These are phyloP conservation scores for Caretta caretta DNA, from an alignment of 2,113 vertebrate species.

Conservation along the genomic window DNA sequence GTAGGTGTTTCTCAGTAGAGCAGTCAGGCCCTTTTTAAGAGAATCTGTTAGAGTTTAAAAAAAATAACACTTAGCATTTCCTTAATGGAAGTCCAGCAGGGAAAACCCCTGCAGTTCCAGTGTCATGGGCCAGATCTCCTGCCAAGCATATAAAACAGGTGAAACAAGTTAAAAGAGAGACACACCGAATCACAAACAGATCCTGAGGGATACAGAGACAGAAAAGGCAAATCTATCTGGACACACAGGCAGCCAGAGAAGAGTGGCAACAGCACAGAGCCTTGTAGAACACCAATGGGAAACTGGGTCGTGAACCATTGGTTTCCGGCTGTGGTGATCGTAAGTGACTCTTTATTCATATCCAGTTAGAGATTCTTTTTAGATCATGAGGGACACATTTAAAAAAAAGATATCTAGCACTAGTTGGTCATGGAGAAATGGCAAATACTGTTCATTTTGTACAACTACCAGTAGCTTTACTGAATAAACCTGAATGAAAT, in stretches of 20 bases:
- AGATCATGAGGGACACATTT: not conserved
- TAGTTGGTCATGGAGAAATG: not conserved
- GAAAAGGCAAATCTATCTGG: not conserved
- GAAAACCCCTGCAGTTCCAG: conserved; percentile 51
- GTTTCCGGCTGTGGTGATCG: conserved; percentile 83
- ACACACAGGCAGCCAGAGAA: not conserved
- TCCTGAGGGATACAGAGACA: not conserved
- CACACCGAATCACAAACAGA: not conserved
- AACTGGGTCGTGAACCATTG: conserved; percentile 91
- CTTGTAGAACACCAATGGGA: conserved; percentile 73
- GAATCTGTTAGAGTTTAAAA: not conserved
- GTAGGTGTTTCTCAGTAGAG: not conserved
- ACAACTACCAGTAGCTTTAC: not conserved
- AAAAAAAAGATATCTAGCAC: not conserved
- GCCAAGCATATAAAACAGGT: conserved; percentile 42
- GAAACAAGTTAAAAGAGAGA: not conserved
- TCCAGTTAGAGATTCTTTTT: not conserved
- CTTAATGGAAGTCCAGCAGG: conserved; percentile 55
- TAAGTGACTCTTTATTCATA: conserved; percentile 72
- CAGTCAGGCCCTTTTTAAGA: conserved; percentile 29
- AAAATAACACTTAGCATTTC: conserved; percentile 24
- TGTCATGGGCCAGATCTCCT: not conserved
- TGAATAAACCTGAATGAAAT: accelerated
- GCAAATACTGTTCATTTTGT: not conserved
- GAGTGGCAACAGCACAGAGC: not conserved